Evolutionary conservation across 2,113 vertebrate genomes (phyloP).

Genomic region (Chauna torquata): DNA sequence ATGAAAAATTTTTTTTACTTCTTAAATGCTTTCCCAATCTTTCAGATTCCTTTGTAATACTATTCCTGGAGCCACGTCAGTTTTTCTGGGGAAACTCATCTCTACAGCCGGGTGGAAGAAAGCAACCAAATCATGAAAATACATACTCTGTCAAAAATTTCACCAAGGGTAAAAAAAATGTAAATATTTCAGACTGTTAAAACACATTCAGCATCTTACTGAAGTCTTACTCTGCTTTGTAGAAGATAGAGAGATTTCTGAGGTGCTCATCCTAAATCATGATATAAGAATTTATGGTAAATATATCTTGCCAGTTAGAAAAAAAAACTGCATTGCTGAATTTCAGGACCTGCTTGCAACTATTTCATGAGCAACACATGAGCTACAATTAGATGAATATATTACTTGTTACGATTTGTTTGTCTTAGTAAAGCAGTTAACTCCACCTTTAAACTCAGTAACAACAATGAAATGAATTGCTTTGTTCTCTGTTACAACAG

Average conservation of each 20-base stretch:
- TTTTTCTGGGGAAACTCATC: neutral
- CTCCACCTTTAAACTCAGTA: neutral
- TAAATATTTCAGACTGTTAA: neutral
- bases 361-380: neutral
- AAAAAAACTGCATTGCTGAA: neutral
- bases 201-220: neutral
- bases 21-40: neutral
- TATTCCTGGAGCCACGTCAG: neutral
- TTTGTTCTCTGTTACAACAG: neutral
- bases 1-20: neutral
- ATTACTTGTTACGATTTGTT: neutral
- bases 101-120: neutral
- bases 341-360: neutral
- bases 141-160: neutral
- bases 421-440: neutral
- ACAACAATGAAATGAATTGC: neutral
- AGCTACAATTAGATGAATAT: neutral
- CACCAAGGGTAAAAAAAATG: neutral
- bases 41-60: neutral
- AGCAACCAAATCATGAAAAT: neutral
- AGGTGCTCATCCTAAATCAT: neutral
- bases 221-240: neutral
- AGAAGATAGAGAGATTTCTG: neutral
- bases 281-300: neutral
- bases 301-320: neutral